Conservation (phyloP, 1,140 invertebrate species). For the Aricia agestis region DNA sequence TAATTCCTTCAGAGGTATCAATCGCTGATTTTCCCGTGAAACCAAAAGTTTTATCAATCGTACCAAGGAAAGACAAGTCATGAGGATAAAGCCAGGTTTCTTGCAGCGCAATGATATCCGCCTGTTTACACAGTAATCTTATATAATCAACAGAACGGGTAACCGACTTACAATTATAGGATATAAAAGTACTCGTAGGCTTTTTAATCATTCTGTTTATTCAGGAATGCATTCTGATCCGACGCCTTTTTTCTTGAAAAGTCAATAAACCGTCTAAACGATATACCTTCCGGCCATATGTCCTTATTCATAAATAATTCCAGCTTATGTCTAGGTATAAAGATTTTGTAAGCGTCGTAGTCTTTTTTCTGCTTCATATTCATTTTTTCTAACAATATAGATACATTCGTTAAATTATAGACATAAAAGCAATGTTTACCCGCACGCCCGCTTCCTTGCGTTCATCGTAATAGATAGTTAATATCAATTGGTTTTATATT, state of each 20-base stretch:
- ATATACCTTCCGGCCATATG: conserved; percentile 33
- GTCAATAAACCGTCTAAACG: conserved; percentile 29
- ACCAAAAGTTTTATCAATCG: conserved; percentile 20
- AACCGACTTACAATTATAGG: conserved; percentile 33
- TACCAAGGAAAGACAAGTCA: conserved; percentile 22
- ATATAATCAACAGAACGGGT: conserved; percentile 27
- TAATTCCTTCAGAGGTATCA: conserved; percentile 25
- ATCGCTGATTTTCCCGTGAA: conserved; percentile 30
- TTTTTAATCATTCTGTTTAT: conserved; percentile 14
- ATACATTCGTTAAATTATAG: too few species aligned
- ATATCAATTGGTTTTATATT: neutral
- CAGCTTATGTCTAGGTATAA: conserved; percentile 26
- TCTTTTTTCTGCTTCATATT: conserved; percentile 28
- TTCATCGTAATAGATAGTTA: neutral
- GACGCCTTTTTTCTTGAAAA: conserved; percentile 17
- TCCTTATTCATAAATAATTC: conserved; percentile 23
- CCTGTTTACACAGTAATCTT: conserved; percentile 23
- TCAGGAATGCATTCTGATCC: neutral
- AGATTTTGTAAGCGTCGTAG: conserved; percentile 32
- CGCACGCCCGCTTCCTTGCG: neutral
- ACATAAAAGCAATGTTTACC: neutral
- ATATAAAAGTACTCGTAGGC: conserved; percentile 18
- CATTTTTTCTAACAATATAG: conserved; percentile 25
- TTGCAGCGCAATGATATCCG: conserved; percentile 25
- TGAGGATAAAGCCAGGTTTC: conserved; percentile 27